phyloP scores from a whole-genome alignment of 2,797 vertebrate genomes.

The Pangasius macronema region DNA sequence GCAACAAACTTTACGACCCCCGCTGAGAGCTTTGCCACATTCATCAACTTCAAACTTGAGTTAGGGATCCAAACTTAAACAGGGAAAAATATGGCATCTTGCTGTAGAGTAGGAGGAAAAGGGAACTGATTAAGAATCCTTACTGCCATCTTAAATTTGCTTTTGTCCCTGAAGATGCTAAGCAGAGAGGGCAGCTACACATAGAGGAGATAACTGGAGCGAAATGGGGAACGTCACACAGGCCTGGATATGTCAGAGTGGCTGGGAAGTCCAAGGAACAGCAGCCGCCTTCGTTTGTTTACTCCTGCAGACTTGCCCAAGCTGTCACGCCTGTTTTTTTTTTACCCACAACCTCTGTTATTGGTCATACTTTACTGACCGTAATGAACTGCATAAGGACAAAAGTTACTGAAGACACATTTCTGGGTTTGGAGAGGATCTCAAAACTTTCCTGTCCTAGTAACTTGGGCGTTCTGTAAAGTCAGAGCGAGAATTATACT shows the following conservation, averaged over 20 bases:
- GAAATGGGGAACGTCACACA: conserved; percentile 60
- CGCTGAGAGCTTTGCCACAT: conserved; percentile 20
- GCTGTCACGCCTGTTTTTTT: conserved; percentile 59
- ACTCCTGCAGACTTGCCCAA: conserved; percentile 48
- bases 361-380: conserved; percentile 48
- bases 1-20: conserved; percentile 26
- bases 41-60: conserved; percentile 10
- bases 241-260: conserved; percentile 71
- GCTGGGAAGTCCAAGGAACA: conserved; percentile 39
- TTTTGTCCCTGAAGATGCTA: conserved; percentile 47
- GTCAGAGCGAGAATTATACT: conserved; percentile 63
- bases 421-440: background rate
- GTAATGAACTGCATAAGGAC: conserved; percentile 51
- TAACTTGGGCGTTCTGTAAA: conserved; percentile 66
- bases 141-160: conserved; percentile 62
- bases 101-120: conserved; percentile 20
- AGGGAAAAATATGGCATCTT: background rate
- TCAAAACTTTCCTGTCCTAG: conserved; percentile 48
- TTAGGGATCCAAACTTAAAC: conserved; percentile 5
- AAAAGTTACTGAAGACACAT: conserved; percentile 48
- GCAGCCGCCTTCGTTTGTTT: conserved; percentile 53
- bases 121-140: conserved; percentile 60
- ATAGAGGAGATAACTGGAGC: conserved; percentile 61
- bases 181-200: conserved; percentile 55
- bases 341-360: conserved; percentile 19